These are phyloP conservation scores for Deroplatys truncata DNA, from an alignment of 2,888 invertebrate genomes.

Conservation along the genomic window DNA sequence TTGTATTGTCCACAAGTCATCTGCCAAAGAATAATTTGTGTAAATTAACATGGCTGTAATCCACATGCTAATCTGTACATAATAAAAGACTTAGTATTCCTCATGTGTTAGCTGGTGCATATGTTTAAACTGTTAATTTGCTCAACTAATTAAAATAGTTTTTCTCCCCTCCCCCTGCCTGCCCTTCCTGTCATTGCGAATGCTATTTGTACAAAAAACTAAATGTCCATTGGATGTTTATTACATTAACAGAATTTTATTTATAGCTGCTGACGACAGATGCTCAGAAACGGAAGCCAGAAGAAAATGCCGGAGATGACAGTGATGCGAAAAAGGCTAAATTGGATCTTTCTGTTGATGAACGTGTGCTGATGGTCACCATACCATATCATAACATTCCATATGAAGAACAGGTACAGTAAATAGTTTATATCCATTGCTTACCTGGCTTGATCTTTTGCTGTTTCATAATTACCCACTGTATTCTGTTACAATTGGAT, in stretches of 20 bases:
- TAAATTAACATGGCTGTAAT: too few species aligned
- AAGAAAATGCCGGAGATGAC: conserved; percentile 27
- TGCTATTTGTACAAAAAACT: too few species aligned
- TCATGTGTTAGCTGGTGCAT: too few species aligned
- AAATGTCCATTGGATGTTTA: background rate
- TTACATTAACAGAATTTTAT: background rate
- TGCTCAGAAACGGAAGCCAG: conserved; percentile 31
- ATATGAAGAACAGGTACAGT: conserved; percentile 40
- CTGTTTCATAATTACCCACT: background rate
- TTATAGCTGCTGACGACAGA: conserved; percentile 35
- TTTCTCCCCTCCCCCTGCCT: too few species aligned
- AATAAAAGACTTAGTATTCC: too few species aligned
- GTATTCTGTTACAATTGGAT: background rate
- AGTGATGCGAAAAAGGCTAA: conserved; percentile 35
- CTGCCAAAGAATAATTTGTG: too few species aligned
- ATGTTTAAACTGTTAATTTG: too few species aligned
- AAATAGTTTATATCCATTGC: background rate
- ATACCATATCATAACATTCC: conserved; percentile 40
- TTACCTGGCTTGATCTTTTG: background rate
- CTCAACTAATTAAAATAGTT: too few species aligned
- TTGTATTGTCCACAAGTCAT: too few species aligned
- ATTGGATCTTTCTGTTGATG: conserved; percentile 36
- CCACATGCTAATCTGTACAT: too few species aligned
- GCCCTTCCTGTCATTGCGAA: too few species aligned
- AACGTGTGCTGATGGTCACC: conserved; percentile 38